These are phyloP conservation scores for Agriopis aurantiaria DNA, from an alignment of 2,888 invertebrate genomes.

Conservation along the genomic window DNA sequence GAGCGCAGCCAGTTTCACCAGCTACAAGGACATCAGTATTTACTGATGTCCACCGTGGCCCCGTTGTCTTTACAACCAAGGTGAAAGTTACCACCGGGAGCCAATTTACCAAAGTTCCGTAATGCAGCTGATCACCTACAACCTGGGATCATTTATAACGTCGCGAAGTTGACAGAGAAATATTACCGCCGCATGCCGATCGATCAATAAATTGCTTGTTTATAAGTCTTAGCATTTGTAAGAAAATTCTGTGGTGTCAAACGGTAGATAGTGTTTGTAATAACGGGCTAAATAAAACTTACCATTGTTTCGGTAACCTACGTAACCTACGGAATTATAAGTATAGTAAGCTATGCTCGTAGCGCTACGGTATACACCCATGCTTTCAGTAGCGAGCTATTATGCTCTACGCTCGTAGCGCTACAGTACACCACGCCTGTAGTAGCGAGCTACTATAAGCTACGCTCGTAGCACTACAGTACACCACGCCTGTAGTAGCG, in stretches of 20 bases:
- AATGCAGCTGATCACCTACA: constrained; percentile 11
- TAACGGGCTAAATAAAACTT: background rate
- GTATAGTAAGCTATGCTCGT: too few species aligned
- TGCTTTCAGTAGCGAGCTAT: background rate
- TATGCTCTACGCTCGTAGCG: too few species aligned
- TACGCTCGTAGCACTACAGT: too few species aligned
- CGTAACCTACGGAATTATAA: background rate
- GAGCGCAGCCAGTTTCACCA: too few species aligned
- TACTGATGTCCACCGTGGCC: background rate
- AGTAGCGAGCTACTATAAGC: too few species aligned
- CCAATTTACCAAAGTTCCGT: constrained; percentile 9
- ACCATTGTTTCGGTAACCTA: background rate
- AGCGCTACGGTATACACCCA: too few species aligned
- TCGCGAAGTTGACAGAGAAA: constrained; percentile 13
- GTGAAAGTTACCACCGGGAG: background rate
- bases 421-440: too few species aligned
- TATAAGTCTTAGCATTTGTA: background rate
- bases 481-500: too few species aligned
- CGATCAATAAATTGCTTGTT: constrained; percentile 1
- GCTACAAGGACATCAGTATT: background rate
- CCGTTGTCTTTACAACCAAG: background rate
- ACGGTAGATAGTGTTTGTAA: background rate
- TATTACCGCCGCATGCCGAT: constrained; percentile 1
- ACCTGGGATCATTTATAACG: constrained; percentile 21
- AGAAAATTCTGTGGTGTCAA: background rate